Conservation (phyloP, 2,797 vertebrate genomes). For the Microhierax caerulescens region DNA sequence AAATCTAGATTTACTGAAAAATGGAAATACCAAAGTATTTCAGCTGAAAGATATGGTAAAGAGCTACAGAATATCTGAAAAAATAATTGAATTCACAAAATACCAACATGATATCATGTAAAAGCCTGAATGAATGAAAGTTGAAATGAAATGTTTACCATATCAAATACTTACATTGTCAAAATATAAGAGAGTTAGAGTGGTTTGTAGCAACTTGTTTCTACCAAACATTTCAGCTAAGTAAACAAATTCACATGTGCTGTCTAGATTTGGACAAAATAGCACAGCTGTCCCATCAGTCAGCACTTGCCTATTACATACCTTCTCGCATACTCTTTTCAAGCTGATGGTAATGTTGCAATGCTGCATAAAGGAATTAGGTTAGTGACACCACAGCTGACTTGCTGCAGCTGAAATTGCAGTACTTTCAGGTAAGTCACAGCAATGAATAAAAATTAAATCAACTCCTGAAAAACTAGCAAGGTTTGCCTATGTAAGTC, state of each 20-base stretch:
- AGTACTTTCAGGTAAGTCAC: background rate
- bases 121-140: constrained; percentile 6
- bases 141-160: constrained; percentile 33
- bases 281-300: background rate
- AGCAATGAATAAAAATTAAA: background rate
- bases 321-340: background rate
- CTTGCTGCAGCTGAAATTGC: background rate
- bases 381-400: background rate
- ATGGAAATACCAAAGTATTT: constrained; percentile 13
- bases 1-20: background rate
- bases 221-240: background rate
- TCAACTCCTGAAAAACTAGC: background rate
- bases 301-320: rapidly evolving
- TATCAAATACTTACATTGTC: constrained; percentile 13
- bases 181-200: background rate
- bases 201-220: background rate
- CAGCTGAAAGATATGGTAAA: constrained; percentile 19
- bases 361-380: background rate
- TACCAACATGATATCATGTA: background rate
- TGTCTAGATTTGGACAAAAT: background rate
- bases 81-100: constrained; percentile 27
- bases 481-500: background rate
- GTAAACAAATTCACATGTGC: background rate
- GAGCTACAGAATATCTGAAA: background rate
- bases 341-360: background rate